These are phyloP conservation scores for Margaritifera margaritifera DNA, from an alignment of 2,888 invertebrate genomes.

Conservation along the genomic window DNA sequence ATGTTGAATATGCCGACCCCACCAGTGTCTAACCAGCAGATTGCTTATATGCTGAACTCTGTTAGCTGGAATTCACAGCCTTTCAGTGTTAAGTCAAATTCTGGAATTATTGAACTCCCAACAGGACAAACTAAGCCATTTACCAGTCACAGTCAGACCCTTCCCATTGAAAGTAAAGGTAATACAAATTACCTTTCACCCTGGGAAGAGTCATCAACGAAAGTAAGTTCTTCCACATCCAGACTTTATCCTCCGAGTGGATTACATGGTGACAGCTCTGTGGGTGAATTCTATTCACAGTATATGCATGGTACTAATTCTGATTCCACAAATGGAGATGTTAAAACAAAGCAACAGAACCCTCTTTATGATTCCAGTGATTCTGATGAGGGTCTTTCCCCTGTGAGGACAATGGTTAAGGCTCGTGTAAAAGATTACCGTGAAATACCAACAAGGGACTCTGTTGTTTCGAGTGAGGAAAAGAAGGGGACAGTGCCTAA, in stretches of 20 bases:
- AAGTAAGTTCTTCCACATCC: too few species aligned
- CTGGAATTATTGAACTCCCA: constrained; percentile 21
- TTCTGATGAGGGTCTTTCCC: constrained; percentile 44
- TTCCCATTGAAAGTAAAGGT: too few species aligned
- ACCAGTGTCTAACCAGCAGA: constrained; percentile 47
- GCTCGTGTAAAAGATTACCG: constrained; percentile 42
- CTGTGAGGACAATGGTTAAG: constrained; percentile 38
- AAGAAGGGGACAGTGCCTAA: too few species aligned
- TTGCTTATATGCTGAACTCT: constrained; percentile 52
- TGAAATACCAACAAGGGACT: constrained; percentile 14
- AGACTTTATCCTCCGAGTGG: too few species aligned
- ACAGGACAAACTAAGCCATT: too few species aligned
- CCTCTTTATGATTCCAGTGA: constrained; percentile 39
- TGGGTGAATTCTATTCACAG: too few species aligned
- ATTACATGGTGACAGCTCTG: too few species aligned
- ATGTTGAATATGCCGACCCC: constrained; percentile 56
- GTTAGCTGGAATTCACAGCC: constrained; percentile 35
- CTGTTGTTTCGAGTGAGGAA: neutral
- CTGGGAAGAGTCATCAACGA: too few species aligned
- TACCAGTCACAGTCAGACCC: too few species aligned
- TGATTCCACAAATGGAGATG: constrained; percentile 21
- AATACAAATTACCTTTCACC: too few species aligned
- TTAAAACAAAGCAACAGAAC: constrained; percentile 16
- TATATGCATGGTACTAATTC: constrained; percentile 16
- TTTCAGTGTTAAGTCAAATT: constrained; percentile 34